A percentile compares a stretch with the other conserved stretches of the same genome.
Evolutionary conservation across 2,797 vertebrate species (phyloP).

Genomic region (Graptemys geographica): DNA sequence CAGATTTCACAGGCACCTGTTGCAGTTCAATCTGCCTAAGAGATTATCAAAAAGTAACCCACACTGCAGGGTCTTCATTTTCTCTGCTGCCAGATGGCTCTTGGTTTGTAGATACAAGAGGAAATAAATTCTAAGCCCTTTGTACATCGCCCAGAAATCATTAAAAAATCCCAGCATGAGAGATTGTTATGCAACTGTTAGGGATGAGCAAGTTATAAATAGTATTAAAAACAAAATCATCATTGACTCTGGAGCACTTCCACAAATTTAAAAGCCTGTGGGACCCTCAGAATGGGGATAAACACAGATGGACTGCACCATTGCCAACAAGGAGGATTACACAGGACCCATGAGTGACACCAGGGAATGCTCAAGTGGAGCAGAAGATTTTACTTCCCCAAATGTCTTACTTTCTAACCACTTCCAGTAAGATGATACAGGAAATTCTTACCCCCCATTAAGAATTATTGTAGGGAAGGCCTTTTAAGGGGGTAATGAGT

Average conservation of each 20-base stretch:
- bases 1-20: background rate
- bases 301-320: conserved; percentile 70
- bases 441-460: conserved; percentile 52
- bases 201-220: conserved; percentile 67
- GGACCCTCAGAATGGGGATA: conserved; percentile 62
- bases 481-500: conserved; percentile 15
- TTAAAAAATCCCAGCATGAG: conserved; percentile 49
- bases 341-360: conserved; percentile 28
- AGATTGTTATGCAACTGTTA: conserved; percentile 35
- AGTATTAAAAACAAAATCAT: conserved; percentile 57
- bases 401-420: conserved; percentile 18
- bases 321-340: conserved; percentile 60
- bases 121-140: background rate
- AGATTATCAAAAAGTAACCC: background rate
- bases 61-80: background rate
- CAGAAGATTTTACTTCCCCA: conserved; percentile 44
- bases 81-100: background rate
- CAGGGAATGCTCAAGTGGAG: conserved; percentile 31
- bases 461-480: conserved; percentile 47
- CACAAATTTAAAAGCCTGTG: conserved; percentile 41
- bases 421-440: conserved; percentile 44
- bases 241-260: conserved; percentile 53
- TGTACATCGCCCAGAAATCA: background rate
- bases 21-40: background rate
- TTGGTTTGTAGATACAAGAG: background rate